Conservation (phyloP, 2,113 vertebrate genomes). For the Nannobrachium achirus region DNA sequence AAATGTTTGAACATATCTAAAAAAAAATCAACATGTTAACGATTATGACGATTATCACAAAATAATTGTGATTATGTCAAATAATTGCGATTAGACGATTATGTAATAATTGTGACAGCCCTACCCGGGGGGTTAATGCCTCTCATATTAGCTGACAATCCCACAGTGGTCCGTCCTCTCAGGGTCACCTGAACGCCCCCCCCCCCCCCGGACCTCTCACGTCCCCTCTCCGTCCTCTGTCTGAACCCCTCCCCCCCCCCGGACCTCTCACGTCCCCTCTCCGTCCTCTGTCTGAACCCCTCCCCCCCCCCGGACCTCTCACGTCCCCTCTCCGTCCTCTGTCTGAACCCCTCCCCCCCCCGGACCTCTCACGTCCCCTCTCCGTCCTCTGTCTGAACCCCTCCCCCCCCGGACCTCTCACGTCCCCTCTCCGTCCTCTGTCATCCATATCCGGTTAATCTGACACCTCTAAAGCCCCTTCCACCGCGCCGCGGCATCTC, state of each 20-base stretch:
- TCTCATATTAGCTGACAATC: slow-evolving; percentile 38
- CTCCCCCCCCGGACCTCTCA: background rate
- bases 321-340: slow-evolving; percentile 15
- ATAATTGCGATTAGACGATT: no score
- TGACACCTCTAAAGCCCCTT: slow-evolving; percentile 53
- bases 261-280: slow-evolving; percentile 6
- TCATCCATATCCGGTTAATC: slow-evolving; percentile 50
- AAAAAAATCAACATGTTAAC: no score
- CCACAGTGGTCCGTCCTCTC: background rate
- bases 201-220: background rate
- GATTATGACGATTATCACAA: no score
- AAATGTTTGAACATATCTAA: no score
- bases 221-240: slow-evolving; percentile 19
- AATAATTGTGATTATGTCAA: no score
- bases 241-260: no score
- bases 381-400: no score
- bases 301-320: background rate
- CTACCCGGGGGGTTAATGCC: slow-evolving; percentile 29
- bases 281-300: slow-evolving; percentile 14
- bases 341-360: no score
- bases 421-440: slow-evolving; percentile 17
- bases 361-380: background rate
- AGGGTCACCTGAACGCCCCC: no score
- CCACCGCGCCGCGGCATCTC: slow-evolving; percentile 23
- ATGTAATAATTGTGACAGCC: no score